Conservation (phyloP, 1,140 invertebrate species). For the Bombus picipes region DNA sequence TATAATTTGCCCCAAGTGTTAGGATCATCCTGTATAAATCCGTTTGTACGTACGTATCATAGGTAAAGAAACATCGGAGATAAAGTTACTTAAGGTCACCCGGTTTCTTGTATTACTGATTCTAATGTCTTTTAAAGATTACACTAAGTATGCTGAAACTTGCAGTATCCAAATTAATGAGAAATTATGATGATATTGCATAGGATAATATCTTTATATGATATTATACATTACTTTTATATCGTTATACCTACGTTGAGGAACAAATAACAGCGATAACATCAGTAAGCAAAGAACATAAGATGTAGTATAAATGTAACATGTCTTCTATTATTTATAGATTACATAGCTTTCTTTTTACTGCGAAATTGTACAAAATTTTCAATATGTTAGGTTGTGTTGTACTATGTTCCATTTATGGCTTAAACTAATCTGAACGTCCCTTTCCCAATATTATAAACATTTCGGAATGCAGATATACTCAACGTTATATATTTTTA, state of each 20-base stretch:
- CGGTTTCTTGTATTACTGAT: neutral
- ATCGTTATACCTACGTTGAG: no score
- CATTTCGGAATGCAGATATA: neutral
- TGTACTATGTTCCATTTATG: neutral
- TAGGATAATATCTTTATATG: no score
- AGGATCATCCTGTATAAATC: neutral
- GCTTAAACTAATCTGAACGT: neutral
- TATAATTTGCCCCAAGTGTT: neutral
- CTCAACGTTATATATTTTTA: neutral
- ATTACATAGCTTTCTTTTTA: neutral
- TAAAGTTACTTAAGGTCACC: slow-evolving; percentile 1
- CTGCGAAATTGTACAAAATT: neutral
- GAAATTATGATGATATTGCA: neutral
- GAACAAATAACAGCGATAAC: no score
- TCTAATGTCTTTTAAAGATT: slow-evolving; percentile 2
- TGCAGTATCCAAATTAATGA: neutral
- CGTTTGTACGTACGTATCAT: neutral
- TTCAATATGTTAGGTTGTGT: neutral
- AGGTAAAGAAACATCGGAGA: neutral
- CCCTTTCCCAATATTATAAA: neutral
- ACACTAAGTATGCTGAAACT: neutral
- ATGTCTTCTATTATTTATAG: neutral
- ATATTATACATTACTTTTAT: no score
- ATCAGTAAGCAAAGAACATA: no score
- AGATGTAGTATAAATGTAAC: no score